These are phyloP conservation scores for Sycobia sp. DNA, from an alignment of 1,140 invertebrate species.

Conservation along the genomic window DNA sequence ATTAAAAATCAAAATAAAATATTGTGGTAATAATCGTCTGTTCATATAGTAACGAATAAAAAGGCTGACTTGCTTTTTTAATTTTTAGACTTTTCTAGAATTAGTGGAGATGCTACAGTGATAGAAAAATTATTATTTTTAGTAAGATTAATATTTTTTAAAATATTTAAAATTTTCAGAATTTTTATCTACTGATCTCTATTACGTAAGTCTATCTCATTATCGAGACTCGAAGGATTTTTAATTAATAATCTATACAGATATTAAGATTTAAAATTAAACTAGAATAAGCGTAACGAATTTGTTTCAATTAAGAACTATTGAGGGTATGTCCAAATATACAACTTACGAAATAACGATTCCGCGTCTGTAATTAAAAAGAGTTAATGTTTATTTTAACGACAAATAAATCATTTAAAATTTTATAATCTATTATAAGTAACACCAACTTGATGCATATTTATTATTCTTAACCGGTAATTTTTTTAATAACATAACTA, in stretches of 20 bases:
- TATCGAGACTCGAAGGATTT: slow-evolving; percentile 17
- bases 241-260: slow-evolving; percentile 8
- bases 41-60: not conserved
- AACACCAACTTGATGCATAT: not conserved
- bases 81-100: slow-evolving; percentile 9
- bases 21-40: slow-evolving; percentile 7
- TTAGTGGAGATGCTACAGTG: too few relatives aligned
- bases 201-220: not conserved
- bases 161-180: slow-evolving; percentile 2
- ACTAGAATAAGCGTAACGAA: not conserved
- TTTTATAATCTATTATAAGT: slow-evolving; percentile 3
- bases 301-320: too few relatives aligned
- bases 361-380: too few relatives aligned
- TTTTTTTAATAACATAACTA: too few relatives aligned
- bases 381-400: too few relatives aligned
- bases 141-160: slow-evolving; percentile 6
- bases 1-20: slow-evolving; percentile 7
- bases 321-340: too few relatives aligned
- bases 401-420: slow-evolving; percentile 2
- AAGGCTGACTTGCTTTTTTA: slow-evolving; percentile 8
- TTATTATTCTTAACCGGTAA: not conserved
- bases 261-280: not conserved
- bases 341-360: too few relatives aligned
- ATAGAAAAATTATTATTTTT: not conserved
- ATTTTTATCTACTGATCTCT: slow-evolving; percentile 5